Evolutionary conservation across 2,113 vertebrate species (phyloP).

Genomic region (Gorsachius goisagi): DNA sequence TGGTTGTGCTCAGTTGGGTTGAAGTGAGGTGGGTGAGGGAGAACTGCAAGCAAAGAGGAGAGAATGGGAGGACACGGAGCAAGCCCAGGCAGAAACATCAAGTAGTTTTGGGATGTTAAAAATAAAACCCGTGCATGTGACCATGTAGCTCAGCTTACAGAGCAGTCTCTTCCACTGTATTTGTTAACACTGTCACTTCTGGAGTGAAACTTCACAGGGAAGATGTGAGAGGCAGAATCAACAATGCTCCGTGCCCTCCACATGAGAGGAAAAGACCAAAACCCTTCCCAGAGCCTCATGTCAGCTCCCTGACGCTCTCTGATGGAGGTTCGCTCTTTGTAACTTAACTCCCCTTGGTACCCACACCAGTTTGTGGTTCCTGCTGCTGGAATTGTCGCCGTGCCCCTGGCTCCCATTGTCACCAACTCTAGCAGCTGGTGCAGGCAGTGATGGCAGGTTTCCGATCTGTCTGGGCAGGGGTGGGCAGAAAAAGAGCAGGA

Average conservation of each 20-base stretch:
- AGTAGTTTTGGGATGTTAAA: conserved; percentile 77
- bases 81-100: conserved; percentile 68
- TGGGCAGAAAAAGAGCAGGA: neutral
- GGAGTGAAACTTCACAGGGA: neutral
- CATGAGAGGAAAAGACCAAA: neutral
- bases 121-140: conserved; percentile 80
- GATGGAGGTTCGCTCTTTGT: neutral
- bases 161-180: conserved; percentile 37
- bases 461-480: neutral
- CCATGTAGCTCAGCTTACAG: conserved; percentile 71
- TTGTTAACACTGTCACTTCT: conserved; percentile 59
- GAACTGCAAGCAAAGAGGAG: conserved; percentile 3
- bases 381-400: neutral
- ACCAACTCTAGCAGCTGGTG: neutral
- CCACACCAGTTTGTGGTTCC: neutral
- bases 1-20: neutral
- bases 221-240: neutral
- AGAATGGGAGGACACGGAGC: conserved; percentile 42
- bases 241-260: neutral
- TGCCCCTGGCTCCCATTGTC: neutral
- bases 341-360: neutral
- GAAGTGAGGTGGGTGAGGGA: neutral
- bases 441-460: neutral
- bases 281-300: neutral
- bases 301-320: neutral